Evolutionary conservation across 2,113 vertebrate genomes (phyloP).

Genomic region (Triplophysa siluroides): DNA sequence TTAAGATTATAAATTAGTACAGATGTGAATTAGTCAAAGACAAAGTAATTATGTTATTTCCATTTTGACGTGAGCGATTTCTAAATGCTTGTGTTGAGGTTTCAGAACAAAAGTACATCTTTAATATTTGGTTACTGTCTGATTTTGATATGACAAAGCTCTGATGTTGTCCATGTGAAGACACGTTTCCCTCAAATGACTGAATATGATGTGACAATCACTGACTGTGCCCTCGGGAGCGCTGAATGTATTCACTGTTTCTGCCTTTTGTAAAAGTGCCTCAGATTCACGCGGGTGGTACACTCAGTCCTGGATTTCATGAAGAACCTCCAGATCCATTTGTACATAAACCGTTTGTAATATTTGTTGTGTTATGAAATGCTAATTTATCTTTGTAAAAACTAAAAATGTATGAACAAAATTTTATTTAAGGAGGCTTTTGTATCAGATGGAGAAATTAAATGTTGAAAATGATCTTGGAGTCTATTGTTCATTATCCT

Average conservation of each 20-base stretch:
- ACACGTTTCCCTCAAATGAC: slow-evolving; percentile 8
- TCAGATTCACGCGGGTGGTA: slow-evolving; percentile 46
- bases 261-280: slow-evolving; percentile 54
- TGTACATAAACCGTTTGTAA: slow-evolving; percentile 56
- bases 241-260: slow-evolving; percentile 59
- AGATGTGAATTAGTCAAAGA: no score
- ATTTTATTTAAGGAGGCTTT: slow-evolving; percentile 79
- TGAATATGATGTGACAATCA: slow-evolving; percentile 69
- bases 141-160: slow-evolving; percentile 12
- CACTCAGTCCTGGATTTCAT: slow-evolving; percentile 40
- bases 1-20: no score
- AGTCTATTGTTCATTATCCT: neutral
- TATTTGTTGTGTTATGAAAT: slow-evolving; percentile 69
- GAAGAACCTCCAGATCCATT: slow-evolving; percentile 55
- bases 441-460: slow-evolving; percentile 78
- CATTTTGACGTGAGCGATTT: no score
- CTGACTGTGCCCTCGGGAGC: slow-evolving; percentile 24
- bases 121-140: neutral
- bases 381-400: slow-evolving; percentile 83
- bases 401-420: slow-evolving; percentile 62
- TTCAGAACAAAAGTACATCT: neutral
- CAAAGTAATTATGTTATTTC: no score
- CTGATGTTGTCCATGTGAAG: neutral
- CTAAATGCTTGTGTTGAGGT: neutral
- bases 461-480: slow-evolving; percentile 46